Conservation (phyloP, 2,888 invertebrate species). For the Cantharis rufa region DNA sequence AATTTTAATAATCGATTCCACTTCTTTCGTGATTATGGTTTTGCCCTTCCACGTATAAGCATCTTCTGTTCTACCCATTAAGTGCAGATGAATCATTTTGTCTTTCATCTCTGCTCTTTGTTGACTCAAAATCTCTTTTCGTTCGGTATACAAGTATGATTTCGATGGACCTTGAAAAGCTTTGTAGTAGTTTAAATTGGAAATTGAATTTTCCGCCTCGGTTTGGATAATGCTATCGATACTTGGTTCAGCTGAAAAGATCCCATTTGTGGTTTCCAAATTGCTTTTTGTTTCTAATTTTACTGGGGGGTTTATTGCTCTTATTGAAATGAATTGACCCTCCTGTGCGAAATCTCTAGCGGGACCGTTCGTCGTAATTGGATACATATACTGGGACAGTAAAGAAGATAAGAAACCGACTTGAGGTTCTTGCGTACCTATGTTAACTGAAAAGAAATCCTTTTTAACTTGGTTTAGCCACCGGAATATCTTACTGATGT, state of each 20-base stretch:
- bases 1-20: constrained; percentile 65
- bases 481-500: neutral
- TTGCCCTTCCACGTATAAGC: constrained; percentile 71
- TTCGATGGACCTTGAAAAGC: neutral
- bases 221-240: neutral
- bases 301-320: neutral
- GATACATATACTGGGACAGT: constrained; percentile 53
- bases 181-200: neutral
- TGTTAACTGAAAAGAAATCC: constrained; percentile 61
- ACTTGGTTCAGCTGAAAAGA: neutral
- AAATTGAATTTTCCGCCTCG: neutral
- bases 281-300: neutral
- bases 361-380: neutral
- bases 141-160: neutral
- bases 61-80: constrained; percentile 68
- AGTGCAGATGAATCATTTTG: constrained; percentile 66
- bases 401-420: constrained; percentile 71
- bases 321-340: neutral
- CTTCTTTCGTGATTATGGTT: constrained; percentile 70
- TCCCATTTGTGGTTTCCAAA: neutral
- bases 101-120: constrained; percentile 49
- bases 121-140: neutral
- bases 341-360: neutral
- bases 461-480: neutral
- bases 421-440: constrained; percentile 69